Conservation (phyloP, 2,797 vertebrate species). For the Menidia menidia region DNA sequence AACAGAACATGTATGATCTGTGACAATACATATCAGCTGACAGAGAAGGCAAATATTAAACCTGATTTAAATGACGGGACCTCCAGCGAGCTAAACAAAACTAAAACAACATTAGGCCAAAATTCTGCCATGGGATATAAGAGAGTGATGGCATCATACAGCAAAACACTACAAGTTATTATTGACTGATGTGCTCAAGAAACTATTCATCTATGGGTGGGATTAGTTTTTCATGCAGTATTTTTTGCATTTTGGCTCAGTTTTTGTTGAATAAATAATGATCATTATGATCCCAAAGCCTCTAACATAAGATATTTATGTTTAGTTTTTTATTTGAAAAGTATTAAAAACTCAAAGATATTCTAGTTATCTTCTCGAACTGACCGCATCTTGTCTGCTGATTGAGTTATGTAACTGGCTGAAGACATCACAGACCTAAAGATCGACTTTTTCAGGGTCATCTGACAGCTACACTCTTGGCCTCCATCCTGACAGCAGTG, state of each 20-base stretch:
- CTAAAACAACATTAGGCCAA: not conserved
- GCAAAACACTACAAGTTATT: not conserved
- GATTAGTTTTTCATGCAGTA: not conserved
- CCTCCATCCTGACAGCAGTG: conserved; percentile 80
- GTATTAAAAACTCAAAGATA: not conserved
- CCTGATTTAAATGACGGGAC: not conserved
- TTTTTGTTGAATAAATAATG: not conserved
- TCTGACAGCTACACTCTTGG: conserved; percentile 78
- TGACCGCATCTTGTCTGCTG: not conserved
- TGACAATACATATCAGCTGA: not conserved
- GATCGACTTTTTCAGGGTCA: conserved; percentile 60
- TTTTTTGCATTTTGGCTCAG: not conserved
- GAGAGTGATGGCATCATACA: not conserved
- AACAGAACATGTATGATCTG: not conserved
- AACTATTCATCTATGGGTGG: not conserved
- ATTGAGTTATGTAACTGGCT: not conserved
- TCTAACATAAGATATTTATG: not conserved
- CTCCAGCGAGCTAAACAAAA: not conserved
- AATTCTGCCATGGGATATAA: not conserved
- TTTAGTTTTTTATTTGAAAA: not conserved
- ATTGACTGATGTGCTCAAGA: not conserved
- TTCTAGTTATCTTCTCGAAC: too few species aligned
- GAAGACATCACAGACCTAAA: not conserved
- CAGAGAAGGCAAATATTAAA: not conserved
- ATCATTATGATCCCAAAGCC: not conserved